Base-by-base conservation (phyloP, 2,888 invertebrate species). In the Nomada fabriciana region DNA sequence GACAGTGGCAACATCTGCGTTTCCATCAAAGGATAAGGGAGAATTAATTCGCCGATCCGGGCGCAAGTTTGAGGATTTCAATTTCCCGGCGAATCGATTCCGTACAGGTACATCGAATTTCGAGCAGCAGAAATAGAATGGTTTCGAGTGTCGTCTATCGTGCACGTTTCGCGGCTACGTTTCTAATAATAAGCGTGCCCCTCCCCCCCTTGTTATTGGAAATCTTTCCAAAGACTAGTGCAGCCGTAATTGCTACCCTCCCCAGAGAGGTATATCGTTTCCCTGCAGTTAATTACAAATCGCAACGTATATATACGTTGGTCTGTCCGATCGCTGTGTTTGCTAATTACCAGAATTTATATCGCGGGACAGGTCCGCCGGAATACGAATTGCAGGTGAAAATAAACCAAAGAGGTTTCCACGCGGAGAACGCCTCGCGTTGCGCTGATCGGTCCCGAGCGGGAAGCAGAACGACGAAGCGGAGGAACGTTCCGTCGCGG, bases 341-440 rank as follows among this genome's bases (percentile, higher is more conserved):
- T 61, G 53, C 53, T 82, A 71, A 82, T 82, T 68, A 57, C 57
- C n/a, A 57, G 23, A 57, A 82, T 82, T 80, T 75, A 42, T 75
- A 55, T 36, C 36, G 15, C 11, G 50, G 29, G 36, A 63, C 42
- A 47, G 23, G 0, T 29, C 10, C 9, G n/a, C 10, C 10, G 36
- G 25, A 47, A 25, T 36, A 60, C 55, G 52, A 61, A 80, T 61
- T 2, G 13, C 64, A 3, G 15, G 9, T 25, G 42, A 36, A n/a
- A 25, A 23, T 59, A 23, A 25, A n/a, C 13, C 20, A 15, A 50
- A 15, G 36, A 36, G 29, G 20, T 13, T 20, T 55, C 42, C 15
- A 20, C 42, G 36, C 59, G n/a, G n/a, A 10, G 10, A 2, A n/a
- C 18, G 53, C 2, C n/a, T 20, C 10, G 23, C 4, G 15, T 13